phyloP scores from a whole-genome alignment of 30 jellyfish, hydroid and myxozoan species.

The Pelagia noctiluca region DNA sequence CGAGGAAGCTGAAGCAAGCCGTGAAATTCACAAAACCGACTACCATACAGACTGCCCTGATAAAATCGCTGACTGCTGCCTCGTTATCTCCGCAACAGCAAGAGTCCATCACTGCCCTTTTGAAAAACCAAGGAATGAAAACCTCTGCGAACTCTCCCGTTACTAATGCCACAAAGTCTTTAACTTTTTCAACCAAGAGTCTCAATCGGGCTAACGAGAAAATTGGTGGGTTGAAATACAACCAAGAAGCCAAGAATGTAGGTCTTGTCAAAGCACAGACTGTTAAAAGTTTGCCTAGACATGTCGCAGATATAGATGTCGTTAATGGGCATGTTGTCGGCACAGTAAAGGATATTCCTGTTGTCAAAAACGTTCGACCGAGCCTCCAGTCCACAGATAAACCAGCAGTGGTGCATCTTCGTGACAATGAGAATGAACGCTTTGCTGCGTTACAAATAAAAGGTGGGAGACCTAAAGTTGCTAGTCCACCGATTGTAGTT shows the following conservation, averaged over 20 bases:
- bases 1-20: constrained; percentile 9
- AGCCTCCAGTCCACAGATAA: no score
- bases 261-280: background rate
- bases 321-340: background rate
- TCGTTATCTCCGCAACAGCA: constrained; percentile 65
- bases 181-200: background rate
- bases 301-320: background rate
- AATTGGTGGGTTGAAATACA: background rate
- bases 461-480: no score
- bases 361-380: no score
- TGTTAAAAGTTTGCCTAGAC: no score
- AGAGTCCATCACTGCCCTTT: constrained; percentile 51
- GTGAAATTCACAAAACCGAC: constrained; percentile 37
- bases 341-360: background rate
- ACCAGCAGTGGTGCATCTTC: no score
- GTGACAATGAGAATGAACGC: no score
- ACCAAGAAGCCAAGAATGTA: background rate
- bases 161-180: no score
- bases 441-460: no score
- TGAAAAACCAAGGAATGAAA: constrained; percentile 8
- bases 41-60: constrained; percentile 51
- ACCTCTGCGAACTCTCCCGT: no score
- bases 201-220: background rate
- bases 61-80: constrained; percentile 46
- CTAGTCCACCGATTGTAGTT: no score